phyloP scores from a whole-genome alignment of 2,113 vertebrate species.

The Dromas ardeola region DNA sequence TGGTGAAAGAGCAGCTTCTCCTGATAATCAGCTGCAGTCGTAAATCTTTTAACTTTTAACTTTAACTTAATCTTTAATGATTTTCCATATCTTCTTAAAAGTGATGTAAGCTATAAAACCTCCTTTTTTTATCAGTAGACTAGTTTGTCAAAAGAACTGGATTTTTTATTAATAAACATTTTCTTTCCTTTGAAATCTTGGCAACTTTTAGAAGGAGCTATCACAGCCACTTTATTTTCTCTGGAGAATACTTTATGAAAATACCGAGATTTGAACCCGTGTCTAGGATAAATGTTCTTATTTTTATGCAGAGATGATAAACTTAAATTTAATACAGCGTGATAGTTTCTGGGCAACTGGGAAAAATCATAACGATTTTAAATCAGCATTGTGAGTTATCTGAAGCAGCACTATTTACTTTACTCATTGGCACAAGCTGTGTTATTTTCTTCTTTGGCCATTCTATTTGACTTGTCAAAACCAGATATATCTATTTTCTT shows the following conservation, averaged over 20 bases:
- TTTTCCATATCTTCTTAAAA: slow-evolving; percentile 43
- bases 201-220: slow-evolving; percentile 27
- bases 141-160: slow-evolving; percentile 4
- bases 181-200: neutral
- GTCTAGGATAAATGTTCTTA: neutral
- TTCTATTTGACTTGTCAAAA: neutral
- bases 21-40: neutral
- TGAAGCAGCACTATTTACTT: neutral
- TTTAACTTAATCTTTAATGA: neutral
- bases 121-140: neutral
- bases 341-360: slow-evolving; percentile 5
- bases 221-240: neutral
- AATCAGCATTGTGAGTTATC: neutral
- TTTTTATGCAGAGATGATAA: neutral
- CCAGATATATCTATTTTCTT: neutral
- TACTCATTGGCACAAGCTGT: neutral
- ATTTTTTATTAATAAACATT: slow-evolving; percentile 38
- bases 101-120: neutral
- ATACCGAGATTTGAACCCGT: neutral
- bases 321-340: neutral
- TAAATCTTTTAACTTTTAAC: slow-evolving; percentile 5
- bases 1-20: neutral
- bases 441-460: neutral
- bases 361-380: neutral
- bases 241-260: slow-evolving; percentile 13